Evolutionary conservation across 2,113 vertebrate species (phyloP).

Genomic region (Chionodraco myersi): DNA sequence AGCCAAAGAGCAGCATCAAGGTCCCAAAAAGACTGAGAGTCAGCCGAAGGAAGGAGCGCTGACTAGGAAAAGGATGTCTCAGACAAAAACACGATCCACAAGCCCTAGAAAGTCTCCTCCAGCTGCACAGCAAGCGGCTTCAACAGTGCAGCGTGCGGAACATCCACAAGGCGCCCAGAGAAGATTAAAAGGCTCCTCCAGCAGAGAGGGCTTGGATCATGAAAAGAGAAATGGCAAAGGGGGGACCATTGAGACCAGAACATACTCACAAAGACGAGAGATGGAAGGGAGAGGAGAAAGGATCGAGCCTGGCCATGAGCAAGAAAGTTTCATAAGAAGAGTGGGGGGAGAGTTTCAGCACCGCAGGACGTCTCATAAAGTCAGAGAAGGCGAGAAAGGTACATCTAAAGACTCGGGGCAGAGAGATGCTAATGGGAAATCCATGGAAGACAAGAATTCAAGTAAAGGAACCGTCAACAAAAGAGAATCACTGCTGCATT

Average conservation of each 20-base stretch:
- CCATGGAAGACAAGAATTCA: constrained; percentile 26
- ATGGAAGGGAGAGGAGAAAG: constrained; percentile 41
- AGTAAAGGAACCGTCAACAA: constrained; percentile 32
- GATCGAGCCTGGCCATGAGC: constrained; percentile 18
- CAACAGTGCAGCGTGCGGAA: constrained; percentile 18
- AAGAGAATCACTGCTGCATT: constrained; percentile 33
- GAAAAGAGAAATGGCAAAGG: constrained; percentile 52
- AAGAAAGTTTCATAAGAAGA: constrained; percentile 54
- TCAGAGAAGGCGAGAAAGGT: constrained; percentile 44
- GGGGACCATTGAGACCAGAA: constrained; percentile 32
- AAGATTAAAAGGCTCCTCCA: constrained; percentile 50
- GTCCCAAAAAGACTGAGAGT: constrained; percentile 70
- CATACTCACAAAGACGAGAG: constrained; percentile 34
- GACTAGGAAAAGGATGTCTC: constrained; percentile 53
- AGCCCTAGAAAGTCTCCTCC: constrained; percentile 52
- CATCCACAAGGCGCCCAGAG: constrained; percentile 43
- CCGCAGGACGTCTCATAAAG: constrained; percentile 21
- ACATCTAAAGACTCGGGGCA: constrained; percentile 52
- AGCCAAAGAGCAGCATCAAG: constrained; percentile 72
- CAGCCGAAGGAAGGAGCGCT: constrained; percentile 45
- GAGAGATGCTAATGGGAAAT: constrained; percentile 46
- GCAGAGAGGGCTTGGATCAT: constrained; percentile 51
- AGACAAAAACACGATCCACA: constrained; percentile 38
- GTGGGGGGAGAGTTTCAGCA: constrained; percentile 15
- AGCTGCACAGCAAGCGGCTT: constrained; percentile 42